Base-by-base conservation (phyloP, 2,888 invertebrate species). In the Xestia sexstrigata region DNA sequence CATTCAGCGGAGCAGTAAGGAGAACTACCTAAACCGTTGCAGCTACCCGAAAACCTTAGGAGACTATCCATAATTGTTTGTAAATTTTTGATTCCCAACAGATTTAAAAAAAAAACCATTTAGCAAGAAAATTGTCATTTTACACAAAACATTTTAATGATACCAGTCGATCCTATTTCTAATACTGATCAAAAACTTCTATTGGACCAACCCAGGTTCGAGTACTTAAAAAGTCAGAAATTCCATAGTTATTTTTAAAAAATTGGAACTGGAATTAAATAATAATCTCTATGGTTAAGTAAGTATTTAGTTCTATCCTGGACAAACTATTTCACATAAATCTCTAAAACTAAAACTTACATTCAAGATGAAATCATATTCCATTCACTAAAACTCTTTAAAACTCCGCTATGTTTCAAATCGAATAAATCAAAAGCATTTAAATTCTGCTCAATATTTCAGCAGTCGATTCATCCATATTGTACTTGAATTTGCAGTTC, bases 381-480 rank as follows among this genome's bases (percentile, higher is more conserved):
- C 42, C 13, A 45, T 8, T 69, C 42, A 58, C 35, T 49, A 26
- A 58, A 82, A 62, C 52, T 42, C 62, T 30, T 26, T 42, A 52
- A 17, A 69, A 52, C 58, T 60, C 15, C 23, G 1, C 39, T 58
- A 60, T 55, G 47, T 78, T 55, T 8, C 23, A 47, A 52, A 55
- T 15, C 8, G 30, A 78, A 83, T 81, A 72, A 82, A 70, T 74
- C 70, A 74, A 35, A 69, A 71, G 6, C 74, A 68, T 74, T 83
- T 83, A 82, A 83, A 79, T 82, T 83, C 84, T 47, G 62, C 52
- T 83, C 68, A 49, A 74, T 74, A 68, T 83, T 71, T 83, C 49
- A 79, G 70, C 62, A 58, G 58, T 83, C 45, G 39, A 68, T 79
- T 82, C 70, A 15, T 79, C n/a, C 68, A 69, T 74, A 78, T 74